Evolutionary conservation across 2,113 vertebrate genomes (phyloP), one percentile per base, ranked within the genome.

Genomic region (Chrysochloris asiatica): DNA sequence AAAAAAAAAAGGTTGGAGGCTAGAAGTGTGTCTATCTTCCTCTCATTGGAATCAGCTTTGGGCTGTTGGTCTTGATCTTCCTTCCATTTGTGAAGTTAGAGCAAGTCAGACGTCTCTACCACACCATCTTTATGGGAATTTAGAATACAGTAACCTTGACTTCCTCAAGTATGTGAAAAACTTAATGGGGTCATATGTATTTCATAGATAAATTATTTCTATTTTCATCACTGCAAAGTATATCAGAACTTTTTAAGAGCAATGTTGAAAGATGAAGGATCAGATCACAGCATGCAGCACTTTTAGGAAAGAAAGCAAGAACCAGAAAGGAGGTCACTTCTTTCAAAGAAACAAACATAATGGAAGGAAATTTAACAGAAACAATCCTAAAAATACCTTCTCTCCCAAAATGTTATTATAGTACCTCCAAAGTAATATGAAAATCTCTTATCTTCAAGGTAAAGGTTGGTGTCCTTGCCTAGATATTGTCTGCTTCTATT

Each of bases 231-330:
- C 59, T 83, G 52, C 30, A 92, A 91, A 92, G 52, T 71, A 56
- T 89, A 76, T 91, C 79, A 95, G 82, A 89, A 91, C 85, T 91
- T 85, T 71, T 85, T 71, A 54, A 88, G 67, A 54, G 43, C 38
- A 80, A 65, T 45, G 38, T 38, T 90, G 80, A 89, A 90, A 92
- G 59, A 69, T 36, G 24, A 88, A 50, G 80, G 85, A 83, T 88
- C 63, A 45, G 76, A 90, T 94, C 41, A 61, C 22, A 88, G 59
- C n/a, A 48, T 83, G 61, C 80, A 63, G 85, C 86, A 90, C 47
- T 90, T 90, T 76, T 78, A 92, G 61, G 80, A 94, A 90, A 83
- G 71, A 82, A 77, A 84, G 63, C 85, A 95, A 89, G 45, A 89
- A 93, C 89, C 30, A 67, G 69, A 93, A 94, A 95, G 69, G 83